Evolutionary conservation across 1,140 invertebrate genomes (phyloP), one percentile per base, ranked within the genome.

Genomic region (Dysdera silvatica): DNA sequence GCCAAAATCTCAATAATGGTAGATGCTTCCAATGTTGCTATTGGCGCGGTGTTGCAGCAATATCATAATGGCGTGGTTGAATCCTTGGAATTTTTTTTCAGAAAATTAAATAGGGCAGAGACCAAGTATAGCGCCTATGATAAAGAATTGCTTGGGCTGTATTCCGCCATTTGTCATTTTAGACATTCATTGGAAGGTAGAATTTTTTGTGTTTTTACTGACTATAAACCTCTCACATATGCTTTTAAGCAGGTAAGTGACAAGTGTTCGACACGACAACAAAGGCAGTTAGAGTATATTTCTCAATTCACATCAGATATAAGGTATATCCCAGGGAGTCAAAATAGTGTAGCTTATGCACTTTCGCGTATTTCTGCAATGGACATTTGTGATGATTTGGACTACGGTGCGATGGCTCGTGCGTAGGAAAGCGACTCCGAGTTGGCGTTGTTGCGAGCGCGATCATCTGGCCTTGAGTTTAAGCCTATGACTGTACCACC

Each of bases 231-330:
- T 1, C 58, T 76, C 35, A 69, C 43, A 0, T 68, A 28, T 52
- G 71, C 70, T 12, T 68, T 73, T 41, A 18, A 6, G 10, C 29
- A 61, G 40, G 49, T 33, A 7, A 24, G 20, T 18, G 71, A 71
- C 10, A 35, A 48, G 53, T 53, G 61, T 23, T 61, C 67, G 32
- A 62, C 72, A 7, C 16, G 67, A 14, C 66, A 74, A 37, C 12
- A 64, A 2, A 49, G 67, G 7, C 71, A 78, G 12, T 55, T 78
- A 0, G 71, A 77, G 55, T 74, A 63, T 26, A 75, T 79, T 8
- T 62, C 69, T 0, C 74, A 76, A 66, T 77, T 73, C 59, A 72
- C 73, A 0, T 74, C 72, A 0, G 65, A 75, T 26, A 74, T 78
- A 33, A 31, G 61, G 16, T 71, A 77, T 63, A 67, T 79, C 18